phyloP scores from a whole-genome alignment of 2,888 invertebrate genomes.

The Morinoia aosen region DNA sequence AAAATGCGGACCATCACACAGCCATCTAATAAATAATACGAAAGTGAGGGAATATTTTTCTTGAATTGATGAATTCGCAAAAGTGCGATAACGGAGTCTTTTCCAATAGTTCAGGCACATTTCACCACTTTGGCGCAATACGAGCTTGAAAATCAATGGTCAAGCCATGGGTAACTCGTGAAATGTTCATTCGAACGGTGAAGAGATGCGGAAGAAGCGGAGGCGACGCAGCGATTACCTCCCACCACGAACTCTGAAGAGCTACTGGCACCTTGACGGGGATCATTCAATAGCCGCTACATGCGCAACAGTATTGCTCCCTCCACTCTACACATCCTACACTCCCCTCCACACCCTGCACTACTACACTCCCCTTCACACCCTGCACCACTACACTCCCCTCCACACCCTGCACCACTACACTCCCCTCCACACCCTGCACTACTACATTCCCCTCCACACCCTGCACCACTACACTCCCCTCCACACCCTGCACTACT shows the following conservation, averaged over 20 bases:
- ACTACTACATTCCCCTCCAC: not conserved
- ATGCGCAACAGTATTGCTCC: slow-evolving; percentile 47
- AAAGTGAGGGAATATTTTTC: not conserved
- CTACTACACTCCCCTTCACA: not conserved
- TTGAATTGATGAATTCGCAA: not conserved
- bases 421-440: too few species aligned
- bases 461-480: not conserved
- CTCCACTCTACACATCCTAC: slow-evolving; percentile 35
- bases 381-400: not conserved
- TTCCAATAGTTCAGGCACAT: not conserved
- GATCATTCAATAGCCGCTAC: slow-evolving; percentile 41
- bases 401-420: not conserved
- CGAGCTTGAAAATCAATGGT: not conserved
- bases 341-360: slow-evolving; percentile 15
- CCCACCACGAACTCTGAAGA: not conserved
- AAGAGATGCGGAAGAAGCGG: slow-evolving; percentile 24
- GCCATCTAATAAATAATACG: not conserved
- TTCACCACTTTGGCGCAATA: not conserved
- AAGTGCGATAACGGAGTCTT: not conserved
- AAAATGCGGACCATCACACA: too few species aligned
- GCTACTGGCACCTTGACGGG: slow-evolving; percentile 36
- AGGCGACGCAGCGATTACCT: not conserved
- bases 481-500: not conserved
- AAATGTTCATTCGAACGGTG: not conserved
- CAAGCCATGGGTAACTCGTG: not conserved